phyloP scores from a whole-genome alignment of 2,797 vertebrate genomes.

The Pogonophryne albipinna region DNA sequence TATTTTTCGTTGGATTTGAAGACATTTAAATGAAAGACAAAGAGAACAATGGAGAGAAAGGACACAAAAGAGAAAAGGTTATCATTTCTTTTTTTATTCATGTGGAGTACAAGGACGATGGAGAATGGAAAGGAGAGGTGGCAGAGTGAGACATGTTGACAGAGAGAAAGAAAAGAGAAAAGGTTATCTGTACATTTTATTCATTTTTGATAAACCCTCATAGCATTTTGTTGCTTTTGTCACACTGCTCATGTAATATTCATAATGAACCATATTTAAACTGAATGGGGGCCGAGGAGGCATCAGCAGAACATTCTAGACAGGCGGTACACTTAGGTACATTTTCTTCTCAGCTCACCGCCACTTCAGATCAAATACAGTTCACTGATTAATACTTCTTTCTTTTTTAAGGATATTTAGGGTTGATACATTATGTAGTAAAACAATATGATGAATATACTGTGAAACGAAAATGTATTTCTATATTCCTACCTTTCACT shows the following conservation, averaged over 20 bases:
- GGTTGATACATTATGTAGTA: neutral
- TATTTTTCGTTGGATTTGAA: slow-evolving; percentile 28
- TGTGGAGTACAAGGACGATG: slow-evolving; percentile 42
- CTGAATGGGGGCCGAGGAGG: neutral
- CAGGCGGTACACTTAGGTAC: neutral
- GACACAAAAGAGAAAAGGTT: slow-evolving; percentile 67
- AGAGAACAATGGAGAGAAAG: slow-evolving; percentile 9
- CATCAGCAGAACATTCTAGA: slow-evolving; percentile 5
- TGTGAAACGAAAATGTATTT: neutral
- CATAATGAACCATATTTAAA: slow-evolving; percentile 56
- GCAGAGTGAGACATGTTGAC: slow-evolving; percentile 30
- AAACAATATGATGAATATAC: neutral
- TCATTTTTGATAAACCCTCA: slow-evolving; percentile 53
- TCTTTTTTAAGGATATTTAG: neutral
- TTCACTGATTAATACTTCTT: neutral
- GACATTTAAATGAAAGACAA: slow-evolving; percentile 54
- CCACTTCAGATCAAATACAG: neutral
- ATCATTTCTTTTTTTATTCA: slow-evolving; percentile 55
- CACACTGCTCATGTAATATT: slow-evolving; percentile 68
- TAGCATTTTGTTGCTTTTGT: slow-evolving; percentile 57
- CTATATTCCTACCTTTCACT: neutral
- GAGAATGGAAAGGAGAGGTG: slow-evolving; percentile 30
- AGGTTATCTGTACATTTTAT: slow-evolving; percentile 65
- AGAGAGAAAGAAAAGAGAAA: slow-evolving; percentile 54
- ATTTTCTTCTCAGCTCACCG: slow-evolving; percentile 6